These are phyloP conservation scores for Lacerta viridis DNA, from an alignment of 2,797 vertebrate genomes.

Conservation along the genomic window DNA sequence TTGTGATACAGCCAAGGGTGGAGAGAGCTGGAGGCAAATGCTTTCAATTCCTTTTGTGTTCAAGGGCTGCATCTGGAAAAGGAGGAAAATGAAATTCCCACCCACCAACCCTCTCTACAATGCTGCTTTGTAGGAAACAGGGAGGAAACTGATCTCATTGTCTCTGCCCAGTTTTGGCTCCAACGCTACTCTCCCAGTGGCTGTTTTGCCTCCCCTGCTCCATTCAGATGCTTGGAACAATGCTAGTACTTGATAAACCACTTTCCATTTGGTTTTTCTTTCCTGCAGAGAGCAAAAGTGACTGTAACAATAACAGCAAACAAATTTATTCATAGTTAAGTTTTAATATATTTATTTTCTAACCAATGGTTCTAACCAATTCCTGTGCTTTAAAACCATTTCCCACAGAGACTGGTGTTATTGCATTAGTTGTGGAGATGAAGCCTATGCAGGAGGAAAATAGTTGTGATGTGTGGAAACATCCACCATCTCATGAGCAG, in stretches of 20 bases:
- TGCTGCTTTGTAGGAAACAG: background rate
- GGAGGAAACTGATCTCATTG: background rate
- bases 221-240: background rate
- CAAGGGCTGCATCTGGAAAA: background rate
- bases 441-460: slow-evolving; percentile 28
- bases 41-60: background rate
- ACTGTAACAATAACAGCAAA: slow-evolving; percentile 70
- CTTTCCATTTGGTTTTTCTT: slow-evolving; percentile 69
- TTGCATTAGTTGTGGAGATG: slow-evolving; percentile 65
- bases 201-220: background rate
- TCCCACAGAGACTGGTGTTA: slow-evolving; percentile 68
- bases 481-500: background rate
- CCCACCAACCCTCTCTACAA: no score
- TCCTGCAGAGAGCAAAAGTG: slow-evolving; percentile 67
- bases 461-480: background rate
- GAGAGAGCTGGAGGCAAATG: no score
- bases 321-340: slow-evolving; percentile 71
- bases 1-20: background rate
- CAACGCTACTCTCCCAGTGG: background rate
- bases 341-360: slow-evolving; percentile 72
- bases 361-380: slow-evolving; percentile 72
- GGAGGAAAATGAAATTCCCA: background rate
- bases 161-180: background rate
- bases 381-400: slow-evolving; percentile 62
- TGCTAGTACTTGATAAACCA: background rate